Conservation (phyloP, 2,888 invertebrate genomes). For the Cheilosia vulpina region DNA sequence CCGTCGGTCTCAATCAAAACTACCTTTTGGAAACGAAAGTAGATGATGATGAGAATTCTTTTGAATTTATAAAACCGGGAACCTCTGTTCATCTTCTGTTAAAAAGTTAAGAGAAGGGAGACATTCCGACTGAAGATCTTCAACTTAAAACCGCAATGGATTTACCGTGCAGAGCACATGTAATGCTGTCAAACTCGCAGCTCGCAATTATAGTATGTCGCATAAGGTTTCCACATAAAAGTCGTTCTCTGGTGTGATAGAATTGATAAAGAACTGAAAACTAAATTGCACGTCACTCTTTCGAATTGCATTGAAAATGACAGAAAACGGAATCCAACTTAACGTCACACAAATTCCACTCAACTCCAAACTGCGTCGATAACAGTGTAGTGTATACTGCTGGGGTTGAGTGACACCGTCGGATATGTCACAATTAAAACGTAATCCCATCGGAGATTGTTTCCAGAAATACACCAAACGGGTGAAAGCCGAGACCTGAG, state of each 20-base stretch:
- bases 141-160: too few relatives aligned
- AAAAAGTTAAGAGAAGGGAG: too few relatives aligned
- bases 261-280: slow-evolving; percentile 10
- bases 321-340: slow-evolving; percentile 10
- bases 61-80: too few relatives aligned
- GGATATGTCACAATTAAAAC: slow-evolving; percentile 39
- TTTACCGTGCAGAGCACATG: too few relatives aligned
- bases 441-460: slow-evolving; percentile 29
- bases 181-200: too few relatives aligned
- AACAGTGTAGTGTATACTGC: neutral
- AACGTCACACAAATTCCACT: slow-evolving; percentile 22
- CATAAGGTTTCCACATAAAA: neutral
- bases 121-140: too few relatives aligned
- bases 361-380: slow-evolving; percentile 2
- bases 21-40: too few relatives aligned
- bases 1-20: too few relatives aligned
- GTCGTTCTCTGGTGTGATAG: neutral
- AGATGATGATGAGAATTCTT: too few relatives aligned
- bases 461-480: slow-evolving; percentile 23
- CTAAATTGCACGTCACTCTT: slow-evolving; percentile 21
- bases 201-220: neutral
- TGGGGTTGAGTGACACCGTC: slow-evolving; percentile 4
- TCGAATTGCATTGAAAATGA: neutral
- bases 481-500: neutral
- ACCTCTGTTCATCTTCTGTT: too few relatives aligned